Conservation (phyloP, 2,888 invertebrate species). For the Heliothis peltigera region DNA sequence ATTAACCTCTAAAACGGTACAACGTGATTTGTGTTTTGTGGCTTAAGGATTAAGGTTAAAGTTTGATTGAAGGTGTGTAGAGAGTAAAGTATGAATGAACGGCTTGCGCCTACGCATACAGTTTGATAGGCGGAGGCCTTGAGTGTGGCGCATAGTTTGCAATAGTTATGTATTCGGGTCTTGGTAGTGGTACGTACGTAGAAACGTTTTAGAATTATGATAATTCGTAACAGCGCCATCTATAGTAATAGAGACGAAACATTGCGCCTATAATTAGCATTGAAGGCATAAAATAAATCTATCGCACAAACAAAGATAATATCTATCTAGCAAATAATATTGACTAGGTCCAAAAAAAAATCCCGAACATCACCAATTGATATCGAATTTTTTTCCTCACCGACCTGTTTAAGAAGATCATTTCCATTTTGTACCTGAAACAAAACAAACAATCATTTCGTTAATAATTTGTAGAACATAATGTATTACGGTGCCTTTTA, state of each 20-base stretch:
- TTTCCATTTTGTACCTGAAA: conserved; percentile 41
- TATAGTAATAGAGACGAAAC: neutral
- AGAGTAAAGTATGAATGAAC: conserved; percentile 68
- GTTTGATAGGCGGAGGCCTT: conserved; percentile 49
- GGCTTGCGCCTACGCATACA: conserved; percentile 71
- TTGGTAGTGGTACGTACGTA: neutral
- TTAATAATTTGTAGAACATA: too few species aligned
- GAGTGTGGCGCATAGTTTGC: conserved; percentile 41
- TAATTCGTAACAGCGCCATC: conserved; percentile 1
- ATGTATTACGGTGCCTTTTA: too few species aligned
- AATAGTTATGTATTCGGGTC: conserved; percentile 34
- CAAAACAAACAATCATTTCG: conserved; percentile 17
- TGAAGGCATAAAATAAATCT: too few species aligned
- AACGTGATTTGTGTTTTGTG: conserved; percentile 8
- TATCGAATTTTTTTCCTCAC: neutral
- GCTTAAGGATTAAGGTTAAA: rapidly evolving
- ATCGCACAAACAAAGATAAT: neutral
- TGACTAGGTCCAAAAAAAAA: neutral
- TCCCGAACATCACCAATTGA: neutral
- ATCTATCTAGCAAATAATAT: neutral
- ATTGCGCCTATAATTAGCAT: too few species aligned
- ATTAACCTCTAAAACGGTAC: conserved; percentile 31
- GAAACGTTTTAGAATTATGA: neutral
- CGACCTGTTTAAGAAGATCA: neutral
- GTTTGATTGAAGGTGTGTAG: conserved; percentile 23